phyloP scores from a whole-genome alignment of 2,797 vertebrate species.

The Hydrocynus forskahlii region DNA sequence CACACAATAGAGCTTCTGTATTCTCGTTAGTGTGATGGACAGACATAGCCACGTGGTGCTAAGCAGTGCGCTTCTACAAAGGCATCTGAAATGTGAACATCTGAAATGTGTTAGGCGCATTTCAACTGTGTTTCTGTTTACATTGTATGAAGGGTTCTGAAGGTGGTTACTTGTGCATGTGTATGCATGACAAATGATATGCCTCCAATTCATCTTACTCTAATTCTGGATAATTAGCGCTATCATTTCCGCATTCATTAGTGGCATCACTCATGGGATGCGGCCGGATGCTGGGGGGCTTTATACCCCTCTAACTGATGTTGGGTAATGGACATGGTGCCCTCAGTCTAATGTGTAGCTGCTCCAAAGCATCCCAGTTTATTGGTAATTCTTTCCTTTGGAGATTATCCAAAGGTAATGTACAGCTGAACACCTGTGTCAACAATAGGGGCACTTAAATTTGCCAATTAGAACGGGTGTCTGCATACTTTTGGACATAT shows the following conservation, averaged over 20 bases:
- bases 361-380: too few relatives aligned
- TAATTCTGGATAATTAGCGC: constrained; percentile 10
- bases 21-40: constrained; percentile 70
- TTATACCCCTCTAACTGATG: too few relatives aligned
- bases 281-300: too few relatives aligned
- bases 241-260: not conserved
- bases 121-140: constrained; percentile 19
- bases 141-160: constrained; percentile 1
- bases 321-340: too few relatives aligned
- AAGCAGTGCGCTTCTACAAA: constrained; percentile 27
- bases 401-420: too few relatives aligned
- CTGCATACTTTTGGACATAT: not conserved
- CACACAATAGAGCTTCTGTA: constrained; percentile 70
- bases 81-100: constrained; percentile 5
- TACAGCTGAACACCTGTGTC: not conserved
- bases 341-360: too few relatives aligned
- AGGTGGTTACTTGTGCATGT: not conserved
- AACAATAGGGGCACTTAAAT: not conserved
- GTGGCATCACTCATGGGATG: too few relatives aligned
- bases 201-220: not conserved
- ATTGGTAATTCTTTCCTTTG: too few relatives aligned
- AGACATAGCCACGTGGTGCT: constrained; percentile 42
- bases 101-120: constrained; percentile 32
- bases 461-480: not conserved
- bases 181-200: constrained; percentile 10